phyloP scores from a whole-genome alignment of 2,113 vertebrate species.

The Zosterops pallidus region DNA sequence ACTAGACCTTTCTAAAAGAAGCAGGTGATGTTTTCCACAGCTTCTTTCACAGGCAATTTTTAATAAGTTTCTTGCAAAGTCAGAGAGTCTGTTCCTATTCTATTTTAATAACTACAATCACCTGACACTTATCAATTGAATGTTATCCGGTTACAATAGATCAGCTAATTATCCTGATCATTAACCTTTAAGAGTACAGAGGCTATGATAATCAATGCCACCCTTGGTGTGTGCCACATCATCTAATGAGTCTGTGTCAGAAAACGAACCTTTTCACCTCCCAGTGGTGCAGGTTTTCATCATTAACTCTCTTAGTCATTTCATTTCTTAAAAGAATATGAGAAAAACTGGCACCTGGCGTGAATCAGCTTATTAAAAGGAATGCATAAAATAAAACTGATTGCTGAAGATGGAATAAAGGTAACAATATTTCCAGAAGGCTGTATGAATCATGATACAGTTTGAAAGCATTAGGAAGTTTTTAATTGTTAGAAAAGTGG shows the following conservation, averaged over 20 bases:
- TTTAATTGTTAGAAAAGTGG: not conserved
- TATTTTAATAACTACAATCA: slow-evolving; percentile 37
- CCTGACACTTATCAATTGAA: slow-evolving; percentile 55
- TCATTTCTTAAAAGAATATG: not conserved
- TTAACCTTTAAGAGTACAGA: slow-evolving; percentile 63
- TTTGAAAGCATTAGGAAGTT: not conserved
- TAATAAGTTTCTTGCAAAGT: not conserved
- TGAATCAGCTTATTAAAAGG: slow-evolving; percentile 21
- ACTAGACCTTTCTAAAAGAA: not conserved
- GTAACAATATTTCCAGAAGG: not conserved
- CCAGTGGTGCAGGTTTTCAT: not conserved
- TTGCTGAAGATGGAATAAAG: not conserved
- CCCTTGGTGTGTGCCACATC: not conserved
- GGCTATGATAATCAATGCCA: slow-evolving; percentile 34
- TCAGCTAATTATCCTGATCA: slow-evolving; percentile 62
- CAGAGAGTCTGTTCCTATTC: not conserved
- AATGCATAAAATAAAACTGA: not conserved
- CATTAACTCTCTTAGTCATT: slow-evolving; percentile 27
- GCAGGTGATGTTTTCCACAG: not conserved
- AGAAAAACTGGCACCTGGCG: not conserved
- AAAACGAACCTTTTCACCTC: not conserved
- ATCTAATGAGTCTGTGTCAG: slow-evolving; percentile 43
- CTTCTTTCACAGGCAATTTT: not conserved
- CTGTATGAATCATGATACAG: not conserved
- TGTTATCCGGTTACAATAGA: slow-evolving; percentile 34